Conservation (phyloP, 2,888 invertebrate genomes). For the Stegophylla sp. region DNA sequence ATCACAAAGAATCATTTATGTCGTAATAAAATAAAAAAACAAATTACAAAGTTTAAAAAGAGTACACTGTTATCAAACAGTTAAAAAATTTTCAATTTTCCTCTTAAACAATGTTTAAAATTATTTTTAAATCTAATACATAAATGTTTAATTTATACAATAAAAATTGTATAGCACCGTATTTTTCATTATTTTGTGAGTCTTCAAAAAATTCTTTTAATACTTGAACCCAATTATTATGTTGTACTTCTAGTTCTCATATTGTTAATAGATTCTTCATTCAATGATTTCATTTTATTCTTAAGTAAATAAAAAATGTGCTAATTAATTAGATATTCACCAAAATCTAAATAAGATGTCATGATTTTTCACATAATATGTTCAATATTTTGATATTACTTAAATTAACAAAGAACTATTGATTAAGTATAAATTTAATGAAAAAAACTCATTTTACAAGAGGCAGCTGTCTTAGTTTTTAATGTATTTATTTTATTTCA, state of each 20-base stretch:
- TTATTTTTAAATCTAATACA: constrained; percentile 3
- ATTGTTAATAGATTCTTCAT: constrained; percentile 16
- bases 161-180: constrained; percentile 40
- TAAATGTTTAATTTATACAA: constrained; percentile 10
- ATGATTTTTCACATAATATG: no score
- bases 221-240: constrained; percentile 19
- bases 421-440: no score
- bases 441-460: no score
- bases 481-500: no score
- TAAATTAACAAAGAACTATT: no score
- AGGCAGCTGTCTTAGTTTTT: no score
- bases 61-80: neutral
- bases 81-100: neutral
- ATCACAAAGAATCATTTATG: neutral
- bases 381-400: no score
- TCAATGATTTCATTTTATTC: neutral
- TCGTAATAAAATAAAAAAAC: neutral
- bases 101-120: constrained; percentile 3
- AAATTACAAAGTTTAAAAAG: neutral
- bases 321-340: no score
- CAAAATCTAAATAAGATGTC: no score
- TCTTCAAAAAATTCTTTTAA: neutral
- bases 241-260: neutral
- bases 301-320: neutral
- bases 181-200: constrained; percentile 14